Evolutionary conservation across 2,888 invertebrate genomes (phyloP).

Genomic region (Sinohyriopsis cumingii): DNA sequence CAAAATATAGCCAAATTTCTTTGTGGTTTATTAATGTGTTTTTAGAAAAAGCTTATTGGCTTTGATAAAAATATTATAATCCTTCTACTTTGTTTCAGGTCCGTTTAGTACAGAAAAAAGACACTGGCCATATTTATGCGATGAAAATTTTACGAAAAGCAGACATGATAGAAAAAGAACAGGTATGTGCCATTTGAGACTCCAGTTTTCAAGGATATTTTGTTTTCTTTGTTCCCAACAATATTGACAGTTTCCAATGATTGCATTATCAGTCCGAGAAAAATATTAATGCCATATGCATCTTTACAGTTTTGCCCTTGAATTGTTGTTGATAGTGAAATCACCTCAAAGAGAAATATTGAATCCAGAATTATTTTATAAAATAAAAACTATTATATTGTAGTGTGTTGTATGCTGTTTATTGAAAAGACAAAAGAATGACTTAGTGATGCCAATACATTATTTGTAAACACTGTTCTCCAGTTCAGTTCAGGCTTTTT

Average conservation of each 20-base stretch:
- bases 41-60: no score
- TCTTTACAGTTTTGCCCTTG: no score
- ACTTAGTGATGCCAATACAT: no score
- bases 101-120: slow-evolving; percentile 98
- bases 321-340: no score
- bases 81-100: slow-evolving; percentile 76
- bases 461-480: background rate
- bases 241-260: background rate
- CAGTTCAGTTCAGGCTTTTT: background rate
- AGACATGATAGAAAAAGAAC: slow-evolving; percentile 99
- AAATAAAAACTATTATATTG: background rate
- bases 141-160: slow-evolving; percentile 99
- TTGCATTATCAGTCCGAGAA: background rate
- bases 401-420: background rate
- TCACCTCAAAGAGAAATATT: no score
- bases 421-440: no score
- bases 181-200: slow-evolving; percentile 73
- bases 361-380: no score
- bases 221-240: background rate
- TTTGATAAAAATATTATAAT: no score
- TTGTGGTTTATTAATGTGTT: no score
- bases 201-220: background rate
- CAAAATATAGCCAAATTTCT: no score
- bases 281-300: background rate
- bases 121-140: slow-evolving; percentile 99